Evolutionary conservation across 2,113 vertebrate genomes (phyloP).

Genomic region (Corvus hawaiiensis): DNA sequence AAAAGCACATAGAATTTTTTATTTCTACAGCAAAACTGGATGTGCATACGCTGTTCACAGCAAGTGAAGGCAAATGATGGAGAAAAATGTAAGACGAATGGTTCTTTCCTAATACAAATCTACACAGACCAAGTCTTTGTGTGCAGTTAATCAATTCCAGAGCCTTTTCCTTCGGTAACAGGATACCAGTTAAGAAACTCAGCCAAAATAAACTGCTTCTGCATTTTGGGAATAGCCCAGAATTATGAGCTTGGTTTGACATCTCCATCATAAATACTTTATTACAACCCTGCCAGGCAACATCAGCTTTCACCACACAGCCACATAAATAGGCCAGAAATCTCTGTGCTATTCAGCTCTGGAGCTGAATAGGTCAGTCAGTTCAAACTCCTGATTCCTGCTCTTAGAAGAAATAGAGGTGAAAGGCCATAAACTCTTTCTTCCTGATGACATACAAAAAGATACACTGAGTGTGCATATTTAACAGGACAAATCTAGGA

Average conservation of each 20-base stretch:
- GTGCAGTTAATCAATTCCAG: slow-evolving; percentile 41
- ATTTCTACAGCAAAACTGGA: background rate
- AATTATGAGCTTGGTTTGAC: slow-evolving; percentile 3
- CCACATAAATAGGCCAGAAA: background rate
- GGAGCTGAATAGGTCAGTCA: background rate
- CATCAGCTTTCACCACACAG: background rate
- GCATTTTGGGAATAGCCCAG: slow-evolving; percentile 1
- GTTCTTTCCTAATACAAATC: background rate
- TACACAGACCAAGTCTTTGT: slow-evolving; percentile 8
- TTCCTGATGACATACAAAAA: background rate
- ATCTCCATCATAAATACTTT: background rate
- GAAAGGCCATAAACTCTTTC: background rate
- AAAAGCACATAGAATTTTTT: background rate
- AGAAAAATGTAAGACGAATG: background rate
- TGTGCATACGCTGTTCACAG: background rate
- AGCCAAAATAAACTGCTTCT: slow-evolving; percentile 39
- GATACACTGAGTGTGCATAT: background rate
- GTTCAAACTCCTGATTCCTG: background rate
- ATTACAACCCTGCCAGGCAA: background rate
- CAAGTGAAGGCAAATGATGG: background rate
- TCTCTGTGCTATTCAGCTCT: background rate
- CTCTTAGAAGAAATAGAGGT: background rate
- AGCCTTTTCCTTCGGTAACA: background rate
- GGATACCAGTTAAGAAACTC: background rate
- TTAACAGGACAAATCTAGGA: background rate